These are phyloP conservation scores for Chymomyza costata DNA, from an alignment of 1,140 invertebrate genomes.

Conservation along the genomic window DNA sequence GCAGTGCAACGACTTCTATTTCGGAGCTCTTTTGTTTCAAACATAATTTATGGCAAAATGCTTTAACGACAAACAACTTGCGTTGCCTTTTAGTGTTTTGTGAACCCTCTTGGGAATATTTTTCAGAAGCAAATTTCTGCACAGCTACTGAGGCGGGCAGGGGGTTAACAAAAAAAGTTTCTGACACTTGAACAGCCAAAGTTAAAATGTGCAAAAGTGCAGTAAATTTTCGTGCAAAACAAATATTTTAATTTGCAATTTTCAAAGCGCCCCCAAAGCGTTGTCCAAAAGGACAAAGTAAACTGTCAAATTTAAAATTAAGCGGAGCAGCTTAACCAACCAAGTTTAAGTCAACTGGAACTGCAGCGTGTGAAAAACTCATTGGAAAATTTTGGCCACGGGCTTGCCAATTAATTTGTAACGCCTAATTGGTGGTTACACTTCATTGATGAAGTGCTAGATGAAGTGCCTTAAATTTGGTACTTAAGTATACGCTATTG, in stretches of 20 bases:
- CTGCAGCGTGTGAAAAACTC: conserved; percentile 4
- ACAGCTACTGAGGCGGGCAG: no score
- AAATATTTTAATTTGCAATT: conserved; percentile 30
- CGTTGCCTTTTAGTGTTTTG: no score
- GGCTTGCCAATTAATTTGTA: conserved; percentile 60
- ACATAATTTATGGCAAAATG: conserved; percentile 22
- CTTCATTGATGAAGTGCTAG: conserved; percentile 39
- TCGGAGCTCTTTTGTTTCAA: conserved; percentile 10
- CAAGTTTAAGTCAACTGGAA: conserved; percentile 5
- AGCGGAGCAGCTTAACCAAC: conserved; percentile 2
- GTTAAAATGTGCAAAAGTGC: conserved; percentile 30
- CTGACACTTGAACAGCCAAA: conserved; percentile 33
- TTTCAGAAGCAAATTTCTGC: no score
- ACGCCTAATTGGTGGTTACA: conserved; percentile 56
- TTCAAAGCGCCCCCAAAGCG: neutral
- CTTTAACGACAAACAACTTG: conserved; percentile 7
- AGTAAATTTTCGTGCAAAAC: conserved; percentile 33
- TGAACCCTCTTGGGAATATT: no score
- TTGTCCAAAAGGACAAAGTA: no score
- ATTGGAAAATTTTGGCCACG: conserved; percentile 10
- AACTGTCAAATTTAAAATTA: neutral
- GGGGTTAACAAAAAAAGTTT: conserved; percentile 30
- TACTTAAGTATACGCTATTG: conserved; percentile 39
- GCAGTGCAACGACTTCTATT: no score
- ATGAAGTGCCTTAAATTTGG: neutral